Conservation (phyloP, 2,797 vertebrate species). For the Aphelocoma californica region DNA sequence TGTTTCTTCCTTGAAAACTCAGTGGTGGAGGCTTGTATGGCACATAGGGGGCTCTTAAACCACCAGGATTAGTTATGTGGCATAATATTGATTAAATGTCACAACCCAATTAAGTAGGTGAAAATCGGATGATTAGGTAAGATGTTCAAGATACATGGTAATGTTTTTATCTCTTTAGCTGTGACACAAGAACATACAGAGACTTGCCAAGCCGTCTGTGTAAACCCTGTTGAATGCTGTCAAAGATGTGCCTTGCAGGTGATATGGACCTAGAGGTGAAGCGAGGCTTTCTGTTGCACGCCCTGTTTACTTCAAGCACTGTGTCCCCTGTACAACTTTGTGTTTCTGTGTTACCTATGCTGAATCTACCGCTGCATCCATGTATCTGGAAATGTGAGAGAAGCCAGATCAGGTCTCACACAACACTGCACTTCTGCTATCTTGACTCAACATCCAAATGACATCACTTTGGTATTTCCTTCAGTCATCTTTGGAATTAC, state of each 20-base stretch:
- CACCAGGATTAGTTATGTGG: background rate
- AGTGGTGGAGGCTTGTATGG: background rate
- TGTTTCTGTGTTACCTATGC: background rate
- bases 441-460: background rate
- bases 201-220: background rate
- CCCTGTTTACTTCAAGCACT: background rate
- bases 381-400: background rate
- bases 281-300: background rate
- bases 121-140: background rate
- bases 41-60: background rate
- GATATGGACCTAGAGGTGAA: background rate
- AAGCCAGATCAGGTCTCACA: background rate
- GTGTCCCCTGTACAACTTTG: background rate
- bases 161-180: background rate
- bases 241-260: background rate
- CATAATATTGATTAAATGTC: slow-evolving; percentile 2
- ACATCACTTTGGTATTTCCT: background rate
- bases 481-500: background rate
- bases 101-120: slow-evolving; percentile 16
- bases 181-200: background rate
- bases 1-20: background rate
- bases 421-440: background rate
- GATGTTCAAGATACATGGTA: background rate
- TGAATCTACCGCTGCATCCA: background rate
- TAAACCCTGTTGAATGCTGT: background rate